Percentiles rank a stretch among this genome's conserved stretches.
These are phyloP conservation scores for Lepus americanus DNA, from an alignment of 2,113 vertebrate species.

Conservation along the genomic window DNA sequence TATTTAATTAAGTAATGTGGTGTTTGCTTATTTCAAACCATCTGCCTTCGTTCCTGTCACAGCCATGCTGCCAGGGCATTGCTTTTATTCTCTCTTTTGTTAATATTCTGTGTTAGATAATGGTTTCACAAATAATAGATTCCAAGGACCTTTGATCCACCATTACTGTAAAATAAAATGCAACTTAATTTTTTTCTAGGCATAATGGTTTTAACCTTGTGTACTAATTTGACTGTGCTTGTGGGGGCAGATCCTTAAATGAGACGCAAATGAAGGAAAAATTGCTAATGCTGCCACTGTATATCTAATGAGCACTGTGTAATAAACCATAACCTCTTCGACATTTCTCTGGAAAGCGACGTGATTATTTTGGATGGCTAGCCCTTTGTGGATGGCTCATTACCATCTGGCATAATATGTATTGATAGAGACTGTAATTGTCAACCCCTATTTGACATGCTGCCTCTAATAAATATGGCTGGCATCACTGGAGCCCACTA, in stretches of 20 bases:
- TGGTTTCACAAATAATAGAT: constrained; percentile 86
- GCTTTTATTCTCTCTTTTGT: constrained; percentile 75
- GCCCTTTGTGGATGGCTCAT: constrained; percentile 94
- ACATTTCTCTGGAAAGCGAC: constrained; percentile 91
- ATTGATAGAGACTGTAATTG: constrained; percentile 97
- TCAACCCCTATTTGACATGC: constrained; percentile 97
- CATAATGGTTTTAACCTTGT: constrained; percentile 92
- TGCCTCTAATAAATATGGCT: constrained; percentile 97
- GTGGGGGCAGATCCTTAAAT: constrained; percentile 89
- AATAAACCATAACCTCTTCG: constrained; percentile 94
- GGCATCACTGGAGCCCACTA: constrained; percentile 91
- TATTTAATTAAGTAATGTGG: constrained; percentile 83
- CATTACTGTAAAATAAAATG: constrained; percentile 88
- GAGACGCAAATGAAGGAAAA: constrained; percentile 91
- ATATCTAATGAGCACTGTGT: constrained; percentile 92
- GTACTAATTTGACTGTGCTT: constrained; percentile 89
- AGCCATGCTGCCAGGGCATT: constrained; percentile 74
- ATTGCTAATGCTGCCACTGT: constrained; percentile 90
- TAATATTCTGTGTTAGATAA: constrained; percentile 84
- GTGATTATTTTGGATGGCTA: constrained; percentile 93
- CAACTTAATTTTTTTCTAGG: constrained; percentile 83
- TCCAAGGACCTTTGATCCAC: constrained; percentile 87
- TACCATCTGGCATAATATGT: constrained; percentile 94
- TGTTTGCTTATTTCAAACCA: constrained; percentile 81
- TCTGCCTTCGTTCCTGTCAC: constrained; percentile 77